Evolutionary conservation across 2,113 vertebrate species (phyloP).

Genomic region (Zeus faber): DNA sequence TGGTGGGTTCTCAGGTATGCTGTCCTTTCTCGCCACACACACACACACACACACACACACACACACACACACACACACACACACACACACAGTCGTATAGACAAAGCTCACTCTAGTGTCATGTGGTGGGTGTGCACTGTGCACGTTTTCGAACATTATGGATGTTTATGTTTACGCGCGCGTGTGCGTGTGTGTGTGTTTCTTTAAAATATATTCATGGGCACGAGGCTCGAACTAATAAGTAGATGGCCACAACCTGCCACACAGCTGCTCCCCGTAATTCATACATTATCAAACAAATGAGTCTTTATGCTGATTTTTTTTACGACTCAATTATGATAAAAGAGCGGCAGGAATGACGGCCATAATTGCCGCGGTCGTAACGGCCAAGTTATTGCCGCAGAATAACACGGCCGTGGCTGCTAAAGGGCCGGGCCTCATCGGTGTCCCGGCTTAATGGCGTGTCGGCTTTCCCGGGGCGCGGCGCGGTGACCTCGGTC

Average conservation of each 20-base stretch:
- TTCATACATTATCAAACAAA: conserved; percentile 65
- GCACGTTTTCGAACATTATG: too few species aligned
- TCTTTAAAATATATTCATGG: neutral
- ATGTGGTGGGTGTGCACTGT: too few species aligned
- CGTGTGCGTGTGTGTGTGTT: neutral
- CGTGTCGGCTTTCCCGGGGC: too few species aligned
- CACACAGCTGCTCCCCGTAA: conserved; percentile 45
- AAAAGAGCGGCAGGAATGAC: conserved; percentile 54
- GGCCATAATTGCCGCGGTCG: conserved; percentile 57
- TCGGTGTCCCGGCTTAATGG: too few species aligned
- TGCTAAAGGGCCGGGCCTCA: conserved; percentile 36
- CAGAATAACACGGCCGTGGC: conserved; percentile 51
- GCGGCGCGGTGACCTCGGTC: too few species aligned
- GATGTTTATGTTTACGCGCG: too few species aligned
- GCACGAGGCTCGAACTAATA: neutral
- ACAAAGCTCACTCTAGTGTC: too few species aligned
- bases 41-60: too few species aligned
- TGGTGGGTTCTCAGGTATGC: too few species aligned
- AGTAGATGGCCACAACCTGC: conserved; percentile 19
- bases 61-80: too few species aligned
- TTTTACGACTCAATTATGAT: conserved; percentile 59
- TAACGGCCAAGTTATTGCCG: conserved; percentile 51
- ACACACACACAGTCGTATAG: too few species aligned
- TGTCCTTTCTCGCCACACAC: too few species aligned
- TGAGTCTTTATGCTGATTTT: conserved; percentile 65